Percentiles rank a stretch among this genome's conserved stretches.
Evolutionary conservation across 2,113 vertebrate species (phyloP).

Genomic region (Chaetodon auriga): DNA sequence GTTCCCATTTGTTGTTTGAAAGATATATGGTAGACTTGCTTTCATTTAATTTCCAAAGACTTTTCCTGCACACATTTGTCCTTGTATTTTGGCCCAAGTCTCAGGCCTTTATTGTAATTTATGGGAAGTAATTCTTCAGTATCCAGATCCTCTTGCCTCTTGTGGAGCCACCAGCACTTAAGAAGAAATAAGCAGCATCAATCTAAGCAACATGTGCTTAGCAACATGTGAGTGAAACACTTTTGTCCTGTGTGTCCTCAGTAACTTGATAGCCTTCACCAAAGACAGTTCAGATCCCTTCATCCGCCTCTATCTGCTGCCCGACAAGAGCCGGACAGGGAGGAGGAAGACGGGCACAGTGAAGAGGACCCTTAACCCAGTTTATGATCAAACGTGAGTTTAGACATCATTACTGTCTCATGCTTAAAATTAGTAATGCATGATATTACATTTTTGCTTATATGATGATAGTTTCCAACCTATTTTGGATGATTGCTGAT

Average conservation of each 20-base stretch:
- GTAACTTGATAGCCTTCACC: conserved; percentile 94
- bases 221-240: conserved; percentile 50
- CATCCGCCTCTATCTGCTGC: conserved; percentile 93
- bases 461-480: no score
- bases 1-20: conserved; percentile 1
- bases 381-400: conserved; percentile 95
- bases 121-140: not conserved
- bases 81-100: conserved; percentile 8
- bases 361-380: conserved; percentile 93
- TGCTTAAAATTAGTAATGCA: not conserved
- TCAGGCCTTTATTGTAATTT: not conserved
- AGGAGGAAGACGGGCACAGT: conserved; percentile 93
- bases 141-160: not conserved
- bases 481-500: no score
- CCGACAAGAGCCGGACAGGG: conserved; percentile 94
- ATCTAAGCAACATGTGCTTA: conserved; percentile 12
- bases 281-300: conserved; percentile 96
- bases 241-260: conserved; percentile 71
- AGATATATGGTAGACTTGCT: conserved; percentile 1
- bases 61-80: not conserved
- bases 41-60: conserved; percentile 1
- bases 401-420: not conserved
- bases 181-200: not conserved
- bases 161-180: no score
- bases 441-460: no score